phyloP scores from a whole-genome alignment of 2,797 vertebrate genomes.

The Sciurus vulgaris region DNA sequence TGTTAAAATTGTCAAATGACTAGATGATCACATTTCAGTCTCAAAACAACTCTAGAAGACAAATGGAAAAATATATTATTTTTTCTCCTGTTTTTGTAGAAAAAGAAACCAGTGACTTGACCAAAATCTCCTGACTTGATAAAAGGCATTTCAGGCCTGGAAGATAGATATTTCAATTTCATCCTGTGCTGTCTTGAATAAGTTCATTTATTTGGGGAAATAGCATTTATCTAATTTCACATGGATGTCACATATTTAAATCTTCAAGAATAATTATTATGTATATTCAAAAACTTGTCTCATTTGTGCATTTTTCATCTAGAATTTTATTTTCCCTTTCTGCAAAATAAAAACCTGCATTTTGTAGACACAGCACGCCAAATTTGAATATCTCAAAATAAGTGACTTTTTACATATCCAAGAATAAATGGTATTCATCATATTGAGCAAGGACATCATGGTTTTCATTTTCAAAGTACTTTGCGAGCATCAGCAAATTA shows the following conservation, averaged over 20 bases:
- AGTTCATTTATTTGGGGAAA: background rate
- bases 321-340: constrained; percentile 53
- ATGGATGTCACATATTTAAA: background rate
- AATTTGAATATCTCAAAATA: constrained; percentile 69
- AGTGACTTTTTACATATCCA: constrained; percentile 51
- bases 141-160: background rate
- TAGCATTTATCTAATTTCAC: constrained; percentile 17
- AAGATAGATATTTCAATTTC: background rate
- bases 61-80: background rate
- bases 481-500: constrained; percentile 60
- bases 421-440: constrained; percentile 65
- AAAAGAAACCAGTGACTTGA: constrained; percentile 21
- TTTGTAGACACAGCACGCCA: constrained; percentile 30
- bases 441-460: constrained; percentile 51
- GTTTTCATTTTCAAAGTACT: constrained; percentile 65
- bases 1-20: constrained; percentile 18
- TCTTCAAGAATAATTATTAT: constrained; percentile 34
- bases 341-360: constrained; percentile 26
- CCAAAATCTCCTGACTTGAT: background rate
- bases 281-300: constrained; percentile 8
- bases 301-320: constrained; percentile 40
- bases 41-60: constrained; percentile 15
- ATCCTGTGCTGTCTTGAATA: background rate
- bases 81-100: background rate
- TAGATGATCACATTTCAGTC: constrained; percentile 33